Base-by-base conservation (phyloP, 2,888 invertebrate species). In the Ptychoptera contaminata region DNA sequence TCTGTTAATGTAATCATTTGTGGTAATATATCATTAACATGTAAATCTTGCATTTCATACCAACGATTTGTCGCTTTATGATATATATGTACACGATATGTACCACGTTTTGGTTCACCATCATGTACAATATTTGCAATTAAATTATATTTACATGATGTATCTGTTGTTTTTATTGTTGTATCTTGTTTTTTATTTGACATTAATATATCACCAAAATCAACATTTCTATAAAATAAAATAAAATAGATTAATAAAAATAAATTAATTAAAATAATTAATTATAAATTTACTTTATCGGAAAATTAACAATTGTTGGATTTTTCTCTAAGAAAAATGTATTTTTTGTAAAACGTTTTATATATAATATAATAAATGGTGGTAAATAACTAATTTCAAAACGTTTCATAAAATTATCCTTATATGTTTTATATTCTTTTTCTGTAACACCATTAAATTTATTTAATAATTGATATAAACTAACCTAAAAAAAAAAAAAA, bases 1-100 rank as follows among this genome's bases (percentile, higher is more conserved):
- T 99, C 98, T 2, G 97, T 96, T 15, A 99, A 72, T 0, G 98
- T 96, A 48, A 99, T 97, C 96, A 98, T 98, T 68, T 98, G 98
- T 5, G 98, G 97, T 47, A 99, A 71, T 57, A 98, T 97, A 64
- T 94, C 94, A 8, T 86, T 92, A 0, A 98, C 97, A 60, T 98
- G 98, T 45, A 99, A 74, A 72, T 99, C 98, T 69, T 91, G 91
- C 88, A 92, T 72, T 79, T 91, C 67, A 73, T 86, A 83, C 85
- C 85, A 85, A 55, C 84, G 82, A 6, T 82, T 82, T 8, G 82
- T 83, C 2, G 82, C 80, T 62, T 82, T 82, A 58, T 97, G 96
- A 39, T 94, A 71, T 40, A 94, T 83, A 61, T 97, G 96, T 1
- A 88, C 88, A 48, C 93, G 76, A 65, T 93, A 97, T 0, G 91